Percentiles rank a stretch among this genome's conserved stretches.
phyloP scores from a whole-genome alignment of 1,140 invertebrate species.

The Linepithema humile region DNA sequence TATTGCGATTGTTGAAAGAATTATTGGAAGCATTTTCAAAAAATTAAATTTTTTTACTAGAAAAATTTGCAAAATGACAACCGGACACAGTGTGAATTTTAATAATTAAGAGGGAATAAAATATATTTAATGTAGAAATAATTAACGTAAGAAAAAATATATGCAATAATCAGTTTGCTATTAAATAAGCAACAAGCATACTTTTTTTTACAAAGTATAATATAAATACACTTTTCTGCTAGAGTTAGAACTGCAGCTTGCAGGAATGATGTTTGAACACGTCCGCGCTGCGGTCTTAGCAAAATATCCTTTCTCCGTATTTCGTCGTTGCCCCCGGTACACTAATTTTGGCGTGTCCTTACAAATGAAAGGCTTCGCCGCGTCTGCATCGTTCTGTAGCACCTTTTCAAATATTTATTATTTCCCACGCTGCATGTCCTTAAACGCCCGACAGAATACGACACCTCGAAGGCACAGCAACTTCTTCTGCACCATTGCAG shows the following conservation, averaged over 20 bases:
- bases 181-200: not conserved
- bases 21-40: not conserved
- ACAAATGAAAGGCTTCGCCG: constrained; percentile 83
- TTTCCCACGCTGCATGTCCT: constrained; percentile 78
- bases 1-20: not conserved
- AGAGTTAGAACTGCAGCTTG: not conserved
- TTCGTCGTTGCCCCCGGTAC: constrained; percentile 64
- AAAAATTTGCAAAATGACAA: not conserved
- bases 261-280: not conserved
- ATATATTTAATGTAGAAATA: not conserved
- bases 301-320: constrained; percentile 21
- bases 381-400: constrained; percentile 74
- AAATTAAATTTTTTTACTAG: not conserved
- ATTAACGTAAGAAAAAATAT: not conserved
- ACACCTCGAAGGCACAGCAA: constrained; percentile 11
- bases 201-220: not conserved
- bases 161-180: not conserved
- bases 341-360: constrained; percentile 83
- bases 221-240: not conserved
- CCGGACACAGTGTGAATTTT: not conserved
- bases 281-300: not conserved
- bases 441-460: constrained; percentile 52
- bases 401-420: constrained; percentile 82
- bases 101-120: not conserved
- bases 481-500: not conserved